These are phyloP conservation scores for Cataglyphis hispanica DNA, from an alignment of 1,140 invertebrate species.

Conservation along the genomic window DNA sequence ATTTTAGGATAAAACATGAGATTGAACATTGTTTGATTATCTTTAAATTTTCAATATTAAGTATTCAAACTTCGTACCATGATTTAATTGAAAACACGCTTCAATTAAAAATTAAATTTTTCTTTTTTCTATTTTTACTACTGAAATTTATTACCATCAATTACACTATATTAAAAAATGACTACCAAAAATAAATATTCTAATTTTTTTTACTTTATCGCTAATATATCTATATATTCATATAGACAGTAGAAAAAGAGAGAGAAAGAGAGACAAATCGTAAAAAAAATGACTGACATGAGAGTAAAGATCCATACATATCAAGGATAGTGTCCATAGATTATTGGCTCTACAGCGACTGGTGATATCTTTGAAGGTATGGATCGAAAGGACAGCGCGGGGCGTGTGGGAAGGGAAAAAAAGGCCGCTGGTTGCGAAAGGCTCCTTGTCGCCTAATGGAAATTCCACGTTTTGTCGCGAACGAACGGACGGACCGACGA, in stretches of 20 bases:
- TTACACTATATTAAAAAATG: constrained; percentile 20
- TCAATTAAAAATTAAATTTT: neutral
- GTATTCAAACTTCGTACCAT: neutral
- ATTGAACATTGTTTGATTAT: neutral
- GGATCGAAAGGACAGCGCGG: constrained; percentile 57
- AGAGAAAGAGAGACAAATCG: neutral
- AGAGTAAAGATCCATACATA: neutral
- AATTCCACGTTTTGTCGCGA: constrained; percentile 79
- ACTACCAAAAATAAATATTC: neutral
- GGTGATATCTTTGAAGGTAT: constrained; percentile 45
- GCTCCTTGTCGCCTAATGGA: constrained; percentile 79
- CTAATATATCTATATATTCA: neutral
- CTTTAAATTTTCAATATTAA: constrained; percentile 4
- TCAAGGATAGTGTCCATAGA: constrained; percentile 11
- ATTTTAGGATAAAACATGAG: neutral
- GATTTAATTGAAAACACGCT: neutral
- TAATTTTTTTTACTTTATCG: constrained; percentile 9
- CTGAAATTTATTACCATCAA: neutral
- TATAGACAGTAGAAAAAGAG: neutral
- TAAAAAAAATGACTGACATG: neutral
- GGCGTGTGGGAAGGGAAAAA: constrained; percentile 58
- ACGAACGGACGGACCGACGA: constrained; percentile 62
- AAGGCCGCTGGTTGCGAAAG: constrained; percentile 59
- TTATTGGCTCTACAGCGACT: constrained; percentile 21
- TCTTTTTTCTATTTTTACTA: neutral